Conservation (phyloP, 2,888 invertebrate genomes). For the Temnothorax ravouxi region DNA sequence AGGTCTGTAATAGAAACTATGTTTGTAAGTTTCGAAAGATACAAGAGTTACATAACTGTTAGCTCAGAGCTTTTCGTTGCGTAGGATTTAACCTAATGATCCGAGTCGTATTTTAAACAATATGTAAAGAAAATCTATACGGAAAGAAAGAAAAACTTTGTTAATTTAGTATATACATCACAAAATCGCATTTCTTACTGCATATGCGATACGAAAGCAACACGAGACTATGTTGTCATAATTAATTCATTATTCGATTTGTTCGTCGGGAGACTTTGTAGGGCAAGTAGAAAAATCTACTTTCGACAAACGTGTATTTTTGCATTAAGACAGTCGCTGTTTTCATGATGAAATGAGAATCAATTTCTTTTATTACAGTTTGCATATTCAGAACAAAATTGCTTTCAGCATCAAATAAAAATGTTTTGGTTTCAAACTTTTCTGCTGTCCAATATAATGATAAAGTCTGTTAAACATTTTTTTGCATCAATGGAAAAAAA, state of each 20-base stretch:
- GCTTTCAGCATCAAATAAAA: background rate
- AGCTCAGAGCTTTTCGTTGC: too few species aligned
- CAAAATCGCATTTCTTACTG: background rate
- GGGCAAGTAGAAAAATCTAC: background rate
- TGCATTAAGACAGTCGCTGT: background rate
- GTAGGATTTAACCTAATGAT: background rate
- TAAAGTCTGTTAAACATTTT: too few species aligned
- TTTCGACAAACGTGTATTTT: background rate
- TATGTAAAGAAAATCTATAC: background rate
- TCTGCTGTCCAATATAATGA: background rate
- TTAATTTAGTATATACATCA: too few species aligned
- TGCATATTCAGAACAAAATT: background rate
- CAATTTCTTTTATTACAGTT: background rate
- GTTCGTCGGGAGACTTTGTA: background rate
- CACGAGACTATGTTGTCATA: background rate
- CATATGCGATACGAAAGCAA: background rate
- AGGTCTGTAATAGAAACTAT: constrained; percentile 87
- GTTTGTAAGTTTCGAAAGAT: background rate
- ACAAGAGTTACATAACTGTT: background rate
- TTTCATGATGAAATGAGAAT: background rate
- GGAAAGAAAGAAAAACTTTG: background rate
- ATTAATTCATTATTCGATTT: background rate
- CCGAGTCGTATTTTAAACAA: background rate
- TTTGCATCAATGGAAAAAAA: background rate
- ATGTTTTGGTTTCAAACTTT: background rate